Conservation (phyloP, 1,140 invertebrate genomes). For the Vollenhovia emeryi region DNA sequence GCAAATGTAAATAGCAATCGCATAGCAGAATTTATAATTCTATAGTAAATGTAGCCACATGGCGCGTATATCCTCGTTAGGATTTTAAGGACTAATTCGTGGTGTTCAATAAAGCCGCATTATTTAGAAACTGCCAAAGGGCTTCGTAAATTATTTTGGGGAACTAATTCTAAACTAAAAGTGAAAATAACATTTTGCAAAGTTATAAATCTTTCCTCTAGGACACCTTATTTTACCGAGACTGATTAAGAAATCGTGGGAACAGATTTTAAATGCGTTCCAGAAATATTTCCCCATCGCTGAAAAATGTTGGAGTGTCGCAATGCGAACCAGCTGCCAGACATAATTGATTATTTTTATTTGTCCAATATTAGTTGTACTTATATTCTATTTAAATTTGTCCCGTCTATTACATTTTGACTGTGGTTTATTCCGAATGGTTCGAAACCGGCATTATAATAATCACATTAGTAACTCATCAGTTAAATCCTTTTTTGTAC, state of each 20-base stretch:
- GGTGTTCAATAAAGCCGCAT: neutral
- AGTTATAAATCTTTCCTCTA: neutral
- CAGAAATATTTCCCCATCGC: neutral
- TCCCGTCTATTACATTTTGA: neutral
- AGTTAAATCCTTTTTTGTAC: neutral
- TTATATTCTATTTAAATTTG: conserved; percentile 7
- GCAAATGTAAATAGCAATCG: neutral
- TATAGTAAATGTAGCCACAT: neutral
- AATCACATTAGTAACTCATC: neutral
- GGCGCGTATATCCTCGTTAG: neutral
- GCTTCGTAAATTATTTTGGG: neutral
- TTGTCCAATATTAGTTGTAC: neutral
- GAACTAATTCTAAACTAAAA: neutral
- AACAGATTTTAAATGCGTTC: neutral
- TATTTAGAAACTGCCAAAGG: neutral
- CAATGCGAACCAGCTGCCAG: neutral
- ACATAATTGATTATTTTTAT: conserved; percentile 12
- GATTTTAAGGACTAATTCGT: neutral
- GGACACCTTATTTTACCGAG: neutral
- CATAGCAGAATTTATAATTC: neutral
- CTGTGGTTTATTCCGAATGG: neutral
- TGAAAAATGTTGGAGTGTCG: too few relatives aligned
- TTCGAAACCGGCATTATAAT: neutral
- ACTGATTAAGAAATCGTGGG: neutral
- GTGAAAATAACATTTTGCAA: neutral